A percentile compares a stretch with the other conserved stretches of the same genome.
Evolutionary conservation across 2,888 invertebrate species (phyloP).

Genomic region (Hirtodrosophila cameraria): DNA sequence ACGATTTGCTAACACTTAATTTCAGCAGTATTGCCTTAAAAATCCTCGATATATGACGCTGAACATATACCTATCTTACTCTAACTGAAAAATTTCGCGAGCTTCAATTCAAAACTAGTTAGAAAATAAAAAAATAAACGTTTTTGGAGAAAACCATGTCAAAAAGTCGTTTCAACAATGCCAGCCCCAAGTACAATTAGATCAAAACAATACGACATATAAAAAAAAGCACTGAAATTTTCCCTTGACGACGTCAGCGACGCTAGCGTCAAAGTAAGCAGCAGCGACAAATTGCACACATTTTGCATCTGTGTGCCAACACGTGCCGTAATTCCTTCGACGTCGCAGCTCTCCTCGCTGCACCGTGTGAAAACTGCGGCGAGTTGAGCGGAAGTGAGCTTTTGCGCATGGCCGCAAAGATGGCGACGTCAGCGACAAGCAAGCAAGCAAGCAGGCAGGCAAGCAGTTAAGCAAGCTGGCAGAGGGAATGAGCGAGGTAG

Average conservation of each 20-base stretch:
- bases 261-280: constrained; percentile 36
- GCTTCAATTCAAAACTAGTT: no score
- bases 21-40: no score
- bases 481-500: constrained; percentile 2
- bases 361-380: constrained; percentile 48
- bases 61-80: no score
- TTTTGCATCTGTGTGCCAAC: constrained; percentile 78
- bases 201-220: not conserved
- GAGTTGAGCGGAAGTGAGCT: constrained; percentile 67
- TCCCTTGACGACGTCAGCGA: constrained; percentile 62
- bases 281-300: constrained; percentile 59
- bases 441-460: constrained; percentile 9
- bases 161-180: no score
- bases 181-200: no score
- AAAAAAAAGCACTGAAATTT: constrained; percentile 35
- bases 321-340: constrained; percentile 74
- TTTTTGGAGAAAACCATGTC: no score
- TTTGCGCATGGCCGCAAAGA: constrained; percentile 66
- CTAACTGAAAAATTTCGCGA: no score
- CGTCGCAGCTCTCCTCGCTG: constrained; percentile 28
- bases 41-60: not conserved
- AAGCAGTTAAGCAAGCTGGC: not conserved
- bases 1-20: no score
- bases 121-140: no score
- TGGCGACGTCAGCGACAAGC: constrained; percentile 43